Evolutionary conservation across 1,140 invertebrate genomes (phyloP).

Genomic region (Drosophila virilis): DNA sequence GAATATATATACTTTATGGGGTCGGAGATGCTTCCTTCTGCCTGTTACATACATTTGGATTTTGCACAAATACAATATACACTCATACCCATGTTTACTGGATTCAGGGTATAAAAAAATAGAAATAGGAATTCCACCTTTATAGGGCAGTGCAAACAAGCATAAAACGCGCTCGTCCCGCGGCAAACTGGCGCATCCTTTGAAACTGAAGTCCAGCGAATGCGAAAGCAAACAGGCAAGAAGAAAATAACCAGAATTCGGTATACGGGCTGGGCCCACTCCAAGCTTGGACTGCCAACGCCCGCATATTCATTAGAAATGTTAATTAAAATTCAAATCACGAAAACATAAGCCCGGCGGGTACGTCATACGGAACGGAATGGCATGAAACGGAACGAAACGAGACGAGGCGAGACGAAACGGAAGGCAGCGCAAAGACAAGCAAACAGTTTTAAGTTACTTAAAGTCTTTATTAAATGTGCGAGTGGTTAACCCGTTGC

Average conservation of each 20-base stretch:
- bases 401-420: conserved; percentile 26
- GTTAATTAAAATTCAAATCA: conserved; percentile 82
- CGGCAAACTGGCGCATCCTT: conserved; percentile 4
- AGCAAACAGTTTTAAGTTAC: conserved; percentile 80
- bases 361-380: conserved; percentile 27
- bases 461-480: conserved; percentile 82
- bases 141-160: not conserved
- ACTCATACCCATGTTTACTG: no score
- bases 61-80: no score
- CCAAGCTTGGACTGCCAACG: not conserved
- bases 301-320: conserved; percentile 70
- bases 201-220: conserved; percentile 6
- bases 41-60: no score
- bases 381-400: conserved; percentile 26
- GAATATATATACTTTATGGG: no score
- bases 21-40: no score
- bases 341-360: conserved; percentile 43
- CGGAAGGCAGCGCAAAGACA: conserved; percentile 51
- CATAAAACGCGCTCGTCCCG: not conserved
- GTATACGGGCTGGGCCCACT: not conserved
- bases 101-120: no score
- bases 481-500: conserved; percentile 72
- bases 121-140: no score
- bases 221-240: conserved; percentile 21
- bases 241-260: conserved; percentile 25